Evolutionary conservation across 2,113 vertebrate genomes (phyloP), one percentile per base, ranked within the genome.

Genomic region (Hippocampus barbouri): DNA sequence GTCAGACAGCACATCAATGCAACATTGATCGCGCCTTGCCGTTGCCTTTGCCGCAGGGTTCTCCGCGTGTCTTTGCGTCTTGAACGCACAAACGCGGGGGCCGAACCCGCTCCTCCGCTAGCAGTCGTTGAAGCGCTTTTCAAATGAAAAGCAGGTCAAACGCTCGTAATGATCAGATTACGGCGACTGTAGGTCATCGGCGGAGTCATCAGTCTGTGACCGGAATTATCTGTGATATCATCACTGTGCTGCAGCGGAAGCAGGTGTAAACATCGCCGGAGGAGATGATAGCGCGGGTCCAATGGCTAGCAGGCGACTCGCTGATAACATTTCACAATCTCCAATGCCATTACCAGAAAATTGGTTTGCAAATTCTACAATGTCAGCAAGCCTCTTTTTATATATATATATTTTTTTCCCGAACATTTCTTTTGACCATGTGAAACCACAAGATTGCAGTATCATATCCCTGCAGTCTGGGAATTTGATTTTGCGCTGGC

Each of bases 241-340:
- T 75, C 62, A 40, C 65, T 1, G 1, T 3, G 71, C 76, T 5
- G 84, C 73, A 15, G 68, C 69, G 65, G 64, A 60, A 69, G 77
- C 77, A 77, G 75, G 79, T 81, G 82, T 80, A 85, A 61, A 84
- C 84, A 82, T 78, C 74, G 84, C 79, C 82, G 70, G 34, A 69
- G 72, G 54, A 70, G 76, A 84, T 27, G 68, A 74, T 76, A 70
- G 78, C 71, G 59, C 62, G 10, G 64, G 75, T 77, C 79, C 61
- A 84, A 81, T 79, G 73, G 72, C 51, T 57, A 76, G 74, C 79
- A 71, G 70, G 76, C 83, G 80, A 89, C 84, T 80, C 76, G 69
- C 27, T 77, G 85, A 80, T 88, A 79, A 89, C 84, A 84, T 89
- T 89, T 85, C 72, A 65, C 64, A 74, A 66, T 81, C 74, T 76